Evolutionary conservation across 1,140 invertebrate species (phyloP), one percentile per base, ranked within the genome.

Genomic region (Pristionchus pacificus): DNA sequence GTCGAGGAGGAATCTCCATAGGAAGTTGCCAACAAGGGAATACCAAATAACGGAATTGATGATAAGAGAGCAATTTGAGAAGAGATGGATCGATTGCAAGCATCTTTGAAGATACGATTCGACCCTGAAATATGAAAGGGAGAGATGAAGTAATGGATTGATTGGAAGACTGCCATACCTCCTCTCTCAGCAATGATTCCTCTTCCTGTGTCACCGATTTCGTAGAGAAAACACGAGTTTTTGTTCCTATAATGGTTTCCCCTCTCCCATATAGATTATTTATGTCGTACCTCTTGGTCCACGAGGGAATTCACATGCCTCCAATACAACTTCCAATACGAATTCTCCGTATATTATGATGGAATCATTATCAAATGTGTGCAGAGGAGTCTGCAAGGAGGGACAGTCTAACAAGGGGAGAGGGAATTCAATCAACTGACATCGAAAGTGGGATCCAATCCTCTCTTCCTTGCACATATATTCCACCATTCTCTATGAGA

Each of bases 401-500:
- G 57, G 62, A 24, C 19, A 27, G 62, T 38, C 30, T 49, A 27
- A 15, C 19, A 29, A 30, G 6, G 30, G 25, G 60, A 63, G n/a
- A n/a, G n/a, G 15, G 15, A 19, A 15, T 24, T 63, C 27, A 63
- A 57, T 15, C n/a, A 25, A 63, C 61, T 57, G 55, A 67, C 55
- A 14, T 70, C 60, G 32, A 70, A 69, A 19, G 58, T 27, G 10
- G 68, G 68, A 25, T 27, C 49, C 24, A 70, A 10, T 24, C 62
- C 27, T 60, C 19, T 27, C 13, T 70, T 27, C 60, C 24, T 60
- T 27, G 68, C 68, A 69, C 68, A 70, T 25, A 2, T 65, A 27
- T 28, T 25, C 75, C 75, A 76, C 75, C 75, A 76, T 38, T 76
- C 60, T 6, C 75, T n/a, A 58, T 71, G 68, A 1, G 68, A 72